phyloP scores from a whole-genome alignment of 1,140 invertebrate genomes.

The Atta cephalotes region DNA sequence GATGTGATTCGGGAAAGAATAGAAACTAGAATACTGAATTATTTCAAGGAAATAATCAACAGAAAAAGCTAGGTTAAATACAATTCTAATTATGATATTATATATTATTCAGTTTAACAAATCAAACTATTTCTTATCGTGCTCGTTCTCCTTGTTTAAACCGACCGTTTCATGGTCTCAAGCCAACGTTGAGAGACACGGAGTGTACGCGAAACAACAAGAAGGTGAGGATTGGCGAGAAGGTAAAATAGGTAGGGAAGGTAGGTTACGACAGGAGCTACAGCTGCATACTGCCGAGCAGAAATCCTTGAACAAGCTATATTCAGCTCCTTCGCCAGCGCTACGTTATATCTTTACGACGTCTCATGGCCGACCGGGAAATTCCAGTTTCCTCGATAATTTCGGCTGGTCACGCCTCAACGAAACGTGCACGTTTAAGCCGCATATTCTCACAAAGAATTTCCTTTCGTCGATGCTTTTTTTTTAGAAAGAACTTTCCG shows the following conservation, averaged over 20 bases:
- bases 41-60: constrained; percentile 8
- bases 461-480: not conserved
- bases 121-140: constrained; percentile 53
- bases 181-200: constrained; percentile 61
- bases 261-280: constrained; percentile 63
- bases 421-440: not conserved
- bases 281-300: constrained; percentile 67
- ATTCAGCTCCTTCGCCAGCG: constrained; percentile 37
- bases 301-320: constrained; percentile 73
- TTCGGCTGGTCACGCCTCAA: constrained; percentile 48
- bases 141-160: constrained; percentile 66
- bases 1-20: not conserved
- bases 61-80: not conserved
- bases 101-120: constrained; percentile 37
- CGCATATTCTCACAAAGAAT: not conserved
- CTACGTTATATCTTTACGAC: constrained; percentile 54
- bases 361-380: constrained; percentile 48
- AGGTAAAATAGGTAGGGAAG: constrained; percentile 46
- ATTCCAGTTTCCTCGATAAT: constrained; percentile 66
- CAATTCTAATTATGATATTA: constrained; percentile 48
- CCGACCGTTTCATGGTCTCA: constrained; percentile 43
- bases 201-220: constrained; percentile 48
- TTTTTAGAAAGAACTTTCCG: not conserved
- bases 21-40: not conserved
- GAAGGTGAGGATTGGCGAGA: constrained; percentile 58